Percentiles rank a stretch among this genome's conserved stretches.
Conservation (phyloP, 2,797 vertebrate genomes). For the Xerus rutilus region DNA sequence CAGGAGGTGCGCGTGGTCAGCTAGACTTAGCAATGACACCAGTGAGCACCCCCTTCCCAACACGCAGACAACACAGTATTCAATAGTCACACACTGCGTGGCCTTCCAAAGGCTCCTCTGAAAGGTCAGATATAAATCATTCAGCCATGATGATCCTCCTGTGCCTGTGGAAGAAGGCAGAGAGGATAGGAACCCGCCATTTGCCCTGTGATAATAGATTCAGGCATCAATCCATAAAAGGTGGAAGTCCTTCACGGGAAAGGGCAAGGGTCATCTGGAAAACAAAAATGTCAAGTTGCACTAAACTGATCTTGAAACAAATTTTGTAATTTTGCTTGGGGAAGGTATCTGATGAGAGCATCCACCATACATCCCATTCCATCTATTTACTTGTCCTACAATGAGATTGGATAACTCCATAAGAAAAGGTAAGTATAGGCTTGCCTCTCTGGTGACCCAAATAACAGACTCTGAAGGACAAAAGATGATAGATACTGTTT, state of each 20-base stretch:
- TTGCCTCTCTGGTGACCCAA: background rate
- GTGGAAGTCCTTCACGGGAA: background rate
- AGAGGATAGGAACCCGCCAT: slow-evolving; percentile 7
- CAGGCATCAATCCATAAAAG: background rate
- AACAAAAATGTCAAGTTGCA: background rate
- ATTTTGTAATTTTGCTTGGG: background rate
- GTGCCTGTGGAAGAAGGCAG: background rate
- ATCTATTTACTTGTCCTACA: background rate
- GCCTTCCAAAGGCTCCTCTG: background rate
- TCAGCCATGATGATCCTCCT: background rate
- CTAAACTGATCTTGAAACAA: background rate
- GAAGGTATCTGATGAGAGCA: background rate
- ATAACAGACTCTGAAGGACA: background rate
- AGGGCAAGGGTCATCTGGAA: background rate
- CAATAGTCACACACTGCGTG: background rate
- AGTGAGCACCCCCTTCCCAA: background rate
- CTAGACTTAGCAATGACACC: background rate
- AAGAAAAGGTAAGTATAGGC: background rate
- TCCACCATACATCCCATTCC: background rate
- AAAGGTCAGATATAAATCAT: slow-evolving; percentile 58
- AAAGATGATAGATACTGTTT: background rate
- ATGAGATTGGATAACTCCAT: background rate
- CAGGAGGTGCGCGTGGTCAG: background rate
- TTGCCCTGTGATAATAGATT: background rate
- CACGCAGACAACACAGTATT: background rate